Evolutionary conservation across 1,140 invertebrate species (phyloP).

Genomic region (Drosophila tani): DNA sequence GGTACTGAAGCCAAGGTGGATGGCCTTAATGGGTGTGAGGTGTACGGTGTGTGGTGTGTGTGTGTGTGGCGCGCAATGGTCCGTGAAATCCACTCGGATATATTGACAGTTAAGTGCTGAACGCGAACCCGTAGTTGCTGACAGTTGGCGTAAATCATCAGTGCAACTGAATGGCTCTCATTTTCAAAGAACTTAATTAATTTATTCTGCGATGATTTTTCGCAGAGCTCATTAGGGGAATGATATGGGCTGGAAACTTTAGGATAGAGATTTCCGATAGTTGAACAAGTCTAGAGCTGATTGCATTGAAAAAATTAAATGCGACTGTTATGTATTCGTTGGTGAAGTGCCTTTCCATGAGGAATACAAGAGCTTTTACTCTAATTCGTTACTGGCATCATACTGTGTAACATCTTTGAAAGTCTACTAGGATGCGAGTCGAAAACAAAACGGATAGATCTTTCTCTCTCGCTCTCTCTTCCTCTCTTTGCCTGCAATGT

Average conservation of each 20-base stretch:
- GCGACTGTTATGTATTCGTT: background rate
- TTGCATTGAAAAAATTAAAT: background rate
- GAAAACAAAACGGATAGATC: too few species aligned
- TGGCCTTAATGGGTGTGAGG: constrained; percentile 10
- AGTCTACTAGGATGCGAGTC: too few species aligned
- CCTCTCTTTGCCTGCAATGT: too few species aligned
- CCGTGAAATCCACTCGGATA: constrained; percentile 63
- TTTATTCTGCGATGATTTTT: constrained; percentile 29
- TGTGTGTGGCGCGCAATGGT: constrained; percentile 40
- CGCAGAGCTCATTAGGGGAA: constrained; percentile 20
- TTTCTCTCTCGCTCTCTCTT: too few species aligned
- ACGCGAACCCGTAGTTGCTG: constrained; percentile 13
- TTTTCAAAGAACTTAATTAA: constrained; percentile 44
- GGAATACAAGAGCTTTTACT: background rate
- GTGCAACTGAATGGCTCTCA: constrained; percentile 29
- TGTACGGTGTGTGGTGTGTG: constrained; percentile 13
- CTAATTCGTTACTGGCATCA: background rate
- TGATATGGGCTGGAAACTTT: constrained; percentile 13
- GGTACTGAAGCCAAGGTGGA: background rate
- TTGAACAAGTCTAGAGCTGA: background rate
- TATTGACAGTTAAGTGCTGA: constrained; percentile 44
- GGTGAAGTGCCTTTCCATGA: background rate
- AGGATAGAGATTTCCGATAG: background rate
- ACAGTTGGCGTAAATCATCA: constrained; percentile 43
- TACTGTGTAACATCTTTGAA: too few species aligned